phyloP scores from a whole-genome alignment of 2,797 vertebrate species.

The Uromys caudimaculatus region DNA sequence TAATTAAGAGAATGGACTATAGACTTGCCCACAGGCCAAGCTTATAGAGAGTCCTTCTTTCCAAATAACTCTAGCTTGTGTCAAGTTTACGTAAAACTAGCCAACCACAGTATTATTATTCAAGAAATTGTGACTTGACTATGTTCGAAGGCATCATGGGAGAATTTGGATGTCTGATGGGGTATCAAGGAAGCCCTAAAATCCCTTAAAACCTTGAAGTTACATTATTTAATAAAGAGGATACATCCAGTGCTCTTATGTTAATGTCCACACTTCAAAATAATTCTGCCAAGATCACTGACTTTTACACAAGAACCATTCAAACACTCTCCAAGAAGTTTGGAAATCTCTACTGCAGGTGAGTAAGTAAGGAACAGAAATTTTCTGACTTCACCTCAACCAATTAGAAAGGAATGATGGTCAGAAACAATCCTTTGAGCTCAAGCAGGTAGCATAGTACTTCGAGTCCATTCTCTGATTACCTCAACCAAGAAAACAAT shows the following conservation, averaged over 20 bases:
- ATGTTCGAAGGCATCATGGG: neutral
- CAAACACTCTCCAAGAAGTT: slow-evolving; percentile 33
- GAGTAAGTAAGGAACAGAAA: neutral
- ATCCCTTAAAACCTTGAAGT: neutral
- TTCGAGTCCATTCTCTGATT: neutral
- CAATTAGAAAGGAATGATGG: slow-evolving; percentile 3
- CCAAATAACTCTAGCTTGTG: neutral
- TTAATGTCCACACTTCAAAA: slow-evolving; percentile 27
- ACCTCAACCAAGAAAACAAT: slow-evolving; percentile 6
- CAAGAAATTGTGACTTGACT: neutral
- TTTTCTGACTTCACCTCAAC: slow-evolving; percentile 30
- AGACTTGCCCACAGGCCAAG: neutral
- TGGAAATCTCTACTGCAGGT: neutral
- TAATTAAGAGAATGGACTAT: neutral
- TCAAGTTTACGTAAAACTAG: neutral
- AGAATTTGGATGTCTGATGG: neutral
- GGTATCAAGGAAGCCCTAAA: neutral
- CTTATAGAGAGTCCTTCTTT: neutral
- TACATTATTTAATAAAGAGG: neutral
- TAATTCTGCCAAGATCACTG: neutral
- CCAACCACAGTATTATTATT: neutral
- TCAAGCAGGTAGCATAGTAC: neutral
- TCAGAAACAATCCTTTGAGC: neutral
- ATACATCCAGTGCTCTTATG: neutral
- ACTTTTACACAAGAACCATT: neutral